Conservation (phyloP, 2,888 invertebrate species). For the Pterostichus niger region DNA sequence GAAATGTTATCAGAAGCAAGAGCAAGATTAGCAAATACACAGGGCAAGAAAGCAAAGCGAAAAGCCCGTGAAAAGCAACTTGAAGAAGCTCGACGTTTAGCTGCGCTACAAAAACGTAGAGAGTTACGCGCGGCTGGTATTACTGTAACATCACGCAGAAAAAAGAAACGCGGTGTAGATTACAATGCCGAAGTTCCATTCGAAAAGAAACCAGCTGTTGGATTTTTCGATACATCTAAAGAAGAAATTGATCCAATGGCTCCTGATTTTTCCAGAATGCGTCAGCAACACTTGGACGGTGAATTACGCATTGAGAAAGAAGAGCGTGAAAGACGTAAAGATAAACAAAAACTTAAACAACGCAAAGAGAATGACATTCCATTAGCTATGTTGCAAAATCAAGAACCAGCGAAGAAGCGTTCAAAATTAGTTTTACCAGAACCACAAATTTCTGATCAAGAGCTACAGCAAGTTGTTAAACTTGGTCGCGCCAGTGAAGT, state of each 20-base stretch:
- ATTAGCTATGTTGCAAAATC: slow-evolving; percentile 90
- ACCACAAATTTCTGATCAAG: slow-evolving; percentile 97
- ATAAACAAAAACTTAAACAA: slow-evolving; percentile 96
- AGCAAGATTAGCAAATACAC: slow-evolving; percentile 98
- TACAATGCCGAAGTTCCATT: slow-evolving; percentile 99
- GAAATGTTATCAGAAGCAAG: slow-evolving; percentile 99
- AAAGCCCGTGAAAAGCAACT: slow-evolving; percentile 99
- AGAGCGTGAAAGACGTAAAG: slow-evolving; percentile 95
- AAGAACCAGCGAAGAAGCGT: slow-evolving; percentile 94
- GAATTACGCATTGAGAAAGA: slow-evolving; percentile 94
- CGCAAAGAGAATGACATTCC: slow-evolving; percentile 98
- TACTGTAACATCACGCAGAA: slow-evolving; percentile 80
- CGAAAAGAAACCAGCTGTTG: slow-evolving; percentile 94
- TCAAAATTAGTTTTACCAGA: slow-evolving; percentile 97
- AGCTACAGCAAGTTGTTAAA: slow-evolving; percentile 94
- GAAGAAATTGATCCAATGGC: slow-evolving; percentile 94
- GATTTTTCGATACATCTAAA: slow-evolving; percentile 96
- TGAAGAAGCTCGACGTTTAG: slow-evolving; percentile 97
- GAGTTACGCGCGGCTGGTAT: slow-evolving; percentile 99
- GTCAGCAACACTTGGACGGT: slow-evolving; percentile 96
- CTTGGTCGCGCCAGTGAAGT: slow-evolving; percentile 94
- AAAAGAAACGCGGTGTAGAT: slow-evolving; percentile 94
- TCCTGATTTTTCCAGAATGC: slow-evolving; percentile 92
- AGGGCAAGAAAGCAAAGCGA: slow-evolving; percentile 95
- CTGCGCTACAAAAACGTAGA: slow-evolving; percentile 97